These are phyloP conservation scores for Megaceryle alcyon DNA, from an alignment of 2,797 vertebrate genomes.

Conservation along the genomic window DNA sequence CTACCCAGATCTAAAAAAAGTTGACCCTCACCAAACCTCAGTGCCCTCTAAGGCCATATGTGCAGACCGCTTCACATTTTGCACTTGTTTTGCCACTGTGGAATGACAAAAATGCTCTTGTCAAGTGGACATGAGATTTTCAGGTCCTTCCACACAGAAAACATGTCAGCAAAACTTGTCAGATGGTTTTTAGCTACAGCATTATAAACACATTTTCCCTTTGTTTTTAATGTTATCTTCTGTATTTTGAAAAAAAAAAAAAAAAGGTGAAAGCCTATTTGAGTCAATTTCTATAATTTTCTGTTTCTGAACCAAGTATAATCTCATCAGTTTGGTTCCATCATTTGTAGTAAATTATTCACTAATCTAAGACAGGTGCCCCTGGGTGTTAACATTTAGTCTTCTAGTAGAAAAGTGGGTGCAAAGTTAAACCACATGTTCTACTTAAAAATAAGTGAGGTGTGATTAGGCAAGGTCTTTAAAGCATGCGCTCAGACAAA, in stretches of 20 bases:
- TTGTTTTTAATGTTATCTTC: background rate
- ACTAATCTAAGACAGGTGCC: slow-evolving; percentile 92
- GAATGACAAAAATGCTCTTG: slow-evolving; percentile 80
- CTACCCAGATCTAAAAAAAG: slow-evolving; percentile 85
- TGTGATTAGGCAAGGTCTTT: slow-evolving; percentile 81
- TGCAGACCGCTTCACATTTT: slow-evolving; percentile 78
- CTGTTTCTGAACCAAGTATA: slow-evolving; percentile 22
- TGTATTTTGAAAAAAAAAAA: background rate
- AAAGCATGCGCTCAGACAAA: slow-evolving; percentile 37
- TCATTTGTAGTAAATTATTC: slow-evolving; percentile 71
- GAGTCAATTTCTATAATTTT: background rate
- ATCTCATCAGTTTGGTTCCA: slow-evolving; percentile 58
- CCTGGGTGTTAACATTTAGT: slow-evolving; percentile 89
- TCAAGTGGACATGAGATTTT: slow-evolving; percentile 76
- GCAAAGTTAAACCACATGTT: slow-evolving; percentile 98
- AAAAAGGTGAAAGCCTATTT: background rate
- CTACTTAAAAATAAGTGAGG: slow-evolving; percentile 84
- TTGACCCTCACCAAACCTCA: slow-evolving; percentile 83
- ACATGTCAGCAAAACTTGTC: slow-evolving; percentile 38
- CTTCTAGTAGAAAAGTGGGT: slow-evolving; percentile 95
- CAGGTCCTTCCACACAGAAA: slow-evolving; percentile 74
- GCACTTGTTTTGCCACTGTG: slow-evolving; percentile 81
- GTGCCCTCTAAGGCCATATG: slow-evolving; percentile 79
- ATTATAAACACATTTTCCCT: slow-evolving; percentile 1
- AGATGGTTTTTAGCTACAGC: slow-evolving; percentile 42